These are phyloP conservation scores for Drosophila nr. medialis DNA, from an alignment of 2,888 invertebrate genomes.

Conservation along the genomic window DNA sequence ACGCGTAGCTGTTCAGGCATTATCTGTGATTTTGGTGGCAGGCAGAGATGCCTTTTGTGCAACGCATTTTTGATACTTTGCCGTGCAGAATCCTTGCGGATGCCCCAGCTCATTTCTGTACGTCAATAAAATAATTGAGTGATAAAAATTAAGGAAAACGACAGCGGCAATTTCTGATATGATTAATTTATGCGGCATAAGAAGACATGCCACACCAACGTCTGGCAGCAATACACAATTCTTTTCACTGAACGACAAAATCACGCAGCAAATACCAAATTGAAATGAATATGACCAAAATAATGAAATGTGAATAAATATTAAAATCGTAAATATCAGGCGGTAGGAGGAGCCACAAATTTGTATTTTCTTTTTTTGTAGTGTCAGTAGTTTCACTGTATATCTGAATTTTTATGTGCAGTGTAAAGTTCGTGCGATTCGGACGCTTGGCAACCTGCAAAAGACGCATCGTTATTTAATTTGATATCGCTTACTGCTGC, in stretches of 20 bases:
- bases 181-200: conserved; percentile 70
- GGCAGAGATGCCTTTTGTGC: conserved; percentile 21
- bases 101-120: conserved; percentile 44
- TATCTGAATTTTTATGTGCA: conserved; percentile 8
- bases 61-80: conserved; percentile 23
- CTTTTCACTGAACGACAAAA: conserved; percentile 48
- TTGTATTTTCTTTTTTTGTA: too few relatives aligned
- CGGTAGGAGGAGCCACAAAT: too few relatives aligned
- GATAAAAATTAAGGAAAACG: conserved; percentile 52
- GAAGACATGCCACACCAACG: conserved; percentile 41
- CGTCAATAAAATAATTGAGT: conserved; percentile 66
- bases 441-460: conserved; percentile 5
- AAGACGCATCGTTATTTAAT: conserved; percentile 64
- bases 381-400: too few relatives aligned
- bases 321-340: neutral
- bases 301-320: neutral
- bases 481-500: conserved; percentile 43
- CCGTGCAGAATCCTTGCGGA: conserved; percentile 32
- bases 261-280: neutral
- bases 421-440: conserved; percentile 1
- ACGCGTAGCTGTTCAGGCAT: conserved; percentile 23
- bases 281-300: neutral
- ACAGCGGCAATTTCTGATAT: conserved; percentile 42
- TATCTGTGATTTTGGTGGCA: conserved; percentile 56
- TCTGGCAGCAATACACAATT: conserved; percentile 1